These are phyloP conservation scores for Halichoerus grypus DNA, from an alignment of 2,113 vertebrate species.

Conservation along the genomic window DNA sequence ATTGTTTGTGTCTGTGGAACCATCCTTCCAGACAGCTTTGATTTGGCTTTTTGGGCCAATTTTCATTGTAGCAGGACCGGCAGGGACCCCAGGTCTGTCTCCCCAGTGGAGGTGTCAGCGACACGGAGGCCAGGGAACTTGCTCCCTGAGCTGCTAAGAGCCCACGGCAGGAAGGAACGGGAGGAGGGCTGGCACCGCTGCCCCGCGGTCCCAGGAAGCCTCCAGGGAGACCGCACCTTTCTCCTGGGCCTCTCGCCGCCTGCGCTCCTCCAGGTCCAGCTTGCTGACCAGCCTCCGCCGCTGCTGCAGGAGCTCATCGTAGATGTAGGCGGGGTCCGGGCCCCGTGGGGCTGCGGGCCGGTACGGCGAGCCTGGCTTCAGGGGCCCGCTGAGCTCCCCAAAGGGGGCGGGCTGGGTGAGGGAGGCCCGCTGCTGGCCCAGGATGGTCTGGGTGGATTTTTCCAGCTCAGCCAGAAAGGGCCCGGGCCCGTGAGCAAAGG, in stretches of 20 bases:
- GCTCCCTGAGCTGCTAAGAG: background rate
- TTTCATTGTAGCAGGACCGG: background rate
- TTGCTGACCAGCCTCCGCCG: constrained; percentile 96
- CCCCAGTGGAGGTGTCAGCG: background rate
- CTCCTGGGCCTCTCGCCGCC: constrained; percentile 94
- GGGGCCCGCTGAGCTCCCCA: constrained; percentile 85
- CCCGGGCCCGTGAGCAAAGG: constrained; percentile 88
- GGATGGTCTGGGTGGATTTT: constrained; percentile 94
- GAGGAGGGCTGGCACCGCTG: fast-evolving
- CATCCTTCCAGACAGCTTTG: background rate
- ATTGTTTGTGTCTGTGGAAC: background rate
- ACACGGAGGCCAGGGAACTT: background rate
- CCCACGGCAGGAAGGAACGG: background rate
- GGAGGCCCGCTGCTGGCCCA: constrained; percentile 93
- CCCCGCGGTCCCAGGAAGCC: background rate
- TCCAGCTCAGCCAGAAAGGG: constrained; percentile 96
- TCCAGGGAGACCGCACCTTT: constrained; percentile 89
- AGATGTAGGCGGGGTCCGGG: constrained; percentile 92
- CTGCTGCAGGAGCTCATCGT: constrained; percentile 96
- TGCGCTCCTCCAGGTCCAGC: constrained; percentile 96
- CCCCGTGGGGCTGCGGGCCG: constrained; percentile 85
- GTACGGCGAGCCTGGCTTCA: constrained; percentile 86
- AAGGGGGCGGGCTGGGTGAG: constrained; percentile 89
- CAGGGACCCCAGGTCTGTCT: background rate
- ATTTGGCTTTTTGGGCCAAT: background rate